Conservation (phyloP, 2,888 invertebrate genomes). For the Sarcophaga caerulescens region DNA sequence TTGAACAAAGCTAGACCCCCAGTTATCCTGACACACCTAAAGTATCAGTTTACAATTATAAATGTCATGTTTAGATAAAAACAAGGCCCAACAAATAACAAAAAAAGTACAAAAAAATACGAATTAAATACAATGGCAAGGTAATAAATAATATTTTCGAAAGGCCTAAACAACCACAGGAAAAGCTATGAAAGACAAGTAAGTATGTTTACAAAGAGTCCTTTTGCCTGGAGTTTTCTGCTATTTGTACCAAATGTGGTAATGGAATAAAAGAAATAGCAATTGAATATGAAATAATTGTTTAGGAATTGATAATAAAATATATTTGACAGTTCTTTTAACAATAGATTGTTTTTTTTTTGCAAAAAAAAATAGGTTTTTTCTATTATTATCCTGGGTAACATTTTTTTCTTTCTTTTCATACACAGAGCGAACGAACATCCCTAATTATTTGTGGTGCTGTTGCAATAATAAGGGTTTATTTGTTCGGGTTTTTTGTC, state of each 20-base stretch:
- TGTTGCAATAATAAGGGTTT: slow-evolving; percentile 22
- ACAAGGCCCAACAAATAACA: slow-evolving; percentile 20
- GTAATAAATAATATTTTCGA: slow-evolving; percentile 62
- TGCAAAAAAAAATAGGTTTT: slow-evolving; percentile 43
- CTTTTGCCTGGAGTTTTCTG: slow-evolving; percentile 23
- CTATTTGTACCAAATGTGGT: neutral
- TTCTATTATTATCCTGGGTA: slow-evolving; percentile 24
- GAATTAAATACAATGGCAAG: slow-evolving; percentile 45
- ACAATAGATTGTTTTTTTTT: slow-evolving; percentile 48
- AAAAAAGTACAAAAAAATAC: slow-evolving; percentile 32
- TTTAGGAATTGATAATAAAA: slow-evolving; percentile 63
- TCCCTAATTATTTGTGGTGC: slow-evolving; percentile 54
- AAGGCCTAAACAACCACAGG: slow-evolving; percentile 45
- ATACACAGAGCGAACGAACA: slow-evolving; percentile 13
- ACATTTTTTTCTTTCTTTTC: slow-evolving; percentile 9
- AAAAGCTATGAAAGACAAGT: neutral
- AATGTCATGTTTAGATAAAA: slow-evolving; percentile 66
- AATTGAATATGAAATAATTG: slow-evolving; percentile 53
- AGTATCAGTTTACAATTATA: slow-evolving; percentile 69
- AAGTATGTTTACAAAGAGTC: slow-evolving; percentile 3
- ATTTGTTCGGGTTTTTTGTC: slow-evolving; percentile 21
- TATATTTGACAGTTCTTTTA: slow-evolving; percentile 63
- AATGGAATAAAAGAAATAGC: neutral
- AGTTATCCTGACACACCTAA: slow-evolving; percentile 56
- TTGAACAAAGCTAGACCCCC: neutral